Base-by-base conservation (phyloP, 2,797 vertebrate genomes). In the Enteromius paludinosus region DNA sequence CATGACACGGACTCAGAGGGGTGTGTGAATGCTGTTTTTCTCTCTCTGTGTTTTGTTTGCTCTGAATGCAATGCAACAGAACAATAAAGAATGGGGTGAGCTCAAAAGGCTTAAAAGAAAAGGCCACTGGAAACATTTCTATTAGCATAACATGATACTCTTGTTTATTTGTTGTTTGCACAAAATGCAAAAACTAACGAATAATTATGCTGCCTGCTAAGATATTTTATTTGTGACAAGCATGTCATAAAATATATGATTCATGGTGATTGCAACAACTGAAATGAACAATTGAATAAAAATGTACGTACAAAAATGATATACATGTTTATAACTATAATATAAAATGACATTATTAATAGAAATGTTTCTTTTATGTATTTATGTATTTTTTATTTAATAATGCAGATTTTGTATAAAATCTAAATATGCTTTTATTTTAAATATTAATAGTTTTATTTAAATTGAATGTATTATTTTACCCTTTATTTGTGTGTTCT, bases 1-100 rank as follows among this genome's bases (percentile, higher is more conserved):
- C 87, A 80, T 85, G 84, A 82, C 82, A 81, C 11, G 45, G 65
- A 81, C 30, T 41, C 41, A 35, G 68, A 85, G 86, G 81, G 83
- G 85, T 87, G 30, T 35, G 54, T 78, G 79, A 66, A 66, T 17
- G 38, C 35, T 38, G 14, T 66, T 77, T 33, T 43, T 73, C 73
- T 61, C 30, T 61, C 30, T 54, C 8, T 66, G 45, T 64, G 71
- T 72, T 80, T 66, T 72, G 30, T 73, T 49, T 59, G 69, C n/a
- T 5, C 28, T 38, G 38, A 18, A 38, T 54, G 10, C 38, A 66
- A 54, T 18, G 52, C 2, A n/a, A 65, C 6, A 3, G 69, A 64
- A 73, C 54, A 62, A 72, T 28, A 38, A 20, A 78, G 43, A 64
- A 45, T 14, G 20, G 6, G 43, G 12, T 43, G 70, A 66, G 23